Conservation (phyloP, 2,113 vertebrate species). For the Myotis brandtii region DNA sequence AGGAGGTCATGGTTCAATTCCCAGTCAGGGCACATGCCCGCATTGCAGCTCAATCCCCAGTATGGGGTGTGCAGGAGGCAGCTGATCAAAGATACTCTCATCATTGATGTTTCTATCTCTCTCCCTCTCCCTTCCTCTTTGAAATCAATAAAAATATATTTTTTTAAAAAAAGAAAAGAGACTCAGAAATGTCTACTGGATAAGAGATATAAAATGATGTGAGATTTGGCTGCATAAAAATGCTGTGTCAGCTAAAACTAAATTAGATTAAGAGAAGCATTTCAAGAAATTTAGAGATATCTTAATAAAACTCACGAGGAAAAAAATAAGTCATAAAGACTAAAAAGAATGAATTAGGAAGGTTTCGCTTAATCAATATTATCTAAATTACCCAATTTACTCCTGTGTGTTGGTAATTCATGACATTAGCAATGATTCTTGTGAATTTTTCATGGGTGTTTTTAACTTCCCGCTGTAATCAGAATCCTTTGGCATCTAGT, state of each 20-base stretch:
- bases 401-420: neutral
- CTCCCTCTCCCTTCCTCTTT: too few relatives aligned
- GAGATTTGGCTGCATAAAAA: neutral
- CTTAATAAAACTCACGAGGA: neutral
- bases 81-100: too few relatives aligned
- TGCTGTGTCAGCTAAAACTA: neutral
- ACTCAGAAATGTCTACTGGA: neutral
- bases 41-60: too few relatives aligned
- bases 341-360: neutral
- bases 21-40: too few relatives aligned
- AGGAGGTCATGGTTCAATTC: too few relatives aligned
- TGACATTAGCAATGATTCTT: neutral
- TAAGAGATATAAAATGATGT: neutral
- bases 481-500: neutral
- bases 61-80: too few relatives aligned
- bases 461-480: neutral
- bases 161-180: too few relatives aligned
- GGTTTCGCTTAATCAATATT: neutral
- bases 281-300: neutral
- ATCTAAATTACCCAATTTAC: neutral
- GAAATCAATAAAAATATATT: too few relatives aligned
- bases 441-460: neutral
- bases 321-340: neutral
- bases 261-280: neutral
- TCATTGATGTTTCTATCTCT: too few relatives aligned